A percentile compares a stretch with the other conserved stretches of the same genome.
Conservation (phyloP, 2,888 invertebrate species). For the Drosophila tanythrix region DNA sequence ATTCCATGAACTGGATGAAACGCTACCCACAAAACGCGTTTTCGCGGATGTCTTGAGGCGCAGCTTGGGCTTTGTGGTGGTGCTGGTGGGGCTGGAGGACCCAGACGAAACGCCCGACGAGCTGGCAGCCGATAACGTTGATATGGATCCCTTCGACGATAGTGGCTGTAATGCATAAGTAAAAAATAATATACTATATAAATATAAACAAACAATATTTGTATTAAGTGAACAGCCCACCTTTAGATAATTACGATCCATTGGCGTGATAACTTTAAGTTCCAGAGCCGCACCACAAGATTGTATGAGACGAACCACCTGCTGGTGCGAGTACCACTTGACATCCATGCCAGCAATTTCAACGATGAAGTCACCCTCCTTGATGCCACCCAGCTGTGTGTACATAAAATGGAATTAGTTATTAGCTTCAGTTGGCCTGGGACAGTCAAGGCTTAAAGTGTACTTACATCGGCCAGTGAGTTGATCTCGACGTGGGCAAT, state of each 20-base stretch:
- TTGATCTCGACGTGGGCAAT: constrained; percentile 95
- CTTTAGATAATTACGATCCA: constrained; percentile 92
- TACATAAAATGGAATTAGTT: neutral
- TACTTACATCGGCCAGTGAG: constrained; percentile 95
- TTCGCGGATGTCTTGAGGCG: constrained; percentile 82
- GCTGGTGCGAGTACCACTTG: constrained; percentile 97
- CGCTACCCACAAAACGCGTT: constrained; percentile 82
- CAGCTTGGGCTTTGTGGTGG: constrained; percentile 83
- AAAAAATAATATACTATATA: neutral
- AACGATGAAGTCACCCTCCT: constrained; percentile 97
- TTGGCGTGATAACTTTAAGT: constrained; percentile 94
- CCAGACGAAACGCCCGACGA: constrained; percentile 85
- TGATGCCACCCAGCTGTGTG: constrained; percentile 94
- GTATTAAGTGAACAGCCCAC: constrained; percentile 84
- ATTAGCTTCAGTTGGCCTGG: too few relatives aligned
- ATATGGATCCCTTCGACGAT: constrained; percentile 84
- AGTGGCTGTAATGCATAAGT: constrained; percentile 74
- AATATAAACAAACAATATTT: neutral
- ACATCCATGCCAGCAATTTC: constrained; percentile 94
- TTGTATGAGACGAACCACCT: constrained; percentile 94
- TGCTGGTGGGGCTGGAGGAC: constrained; percentile 84
- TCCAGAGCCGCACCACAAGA: constrained; percentile 92
- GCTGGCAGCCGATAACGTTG: constrained; percentile 84
- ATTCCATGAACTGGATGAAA: constrained; percentile 85
- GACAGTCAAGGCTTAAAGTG: too few relatives aligned